Percentiles rank a stretch among this genome's conserved stretches.
These are phyloP conservation scores for Zonitis immaculata DNA, from an alignment of 2,888 invertebrate genomes.

Conservation along the genomic window DNA sequence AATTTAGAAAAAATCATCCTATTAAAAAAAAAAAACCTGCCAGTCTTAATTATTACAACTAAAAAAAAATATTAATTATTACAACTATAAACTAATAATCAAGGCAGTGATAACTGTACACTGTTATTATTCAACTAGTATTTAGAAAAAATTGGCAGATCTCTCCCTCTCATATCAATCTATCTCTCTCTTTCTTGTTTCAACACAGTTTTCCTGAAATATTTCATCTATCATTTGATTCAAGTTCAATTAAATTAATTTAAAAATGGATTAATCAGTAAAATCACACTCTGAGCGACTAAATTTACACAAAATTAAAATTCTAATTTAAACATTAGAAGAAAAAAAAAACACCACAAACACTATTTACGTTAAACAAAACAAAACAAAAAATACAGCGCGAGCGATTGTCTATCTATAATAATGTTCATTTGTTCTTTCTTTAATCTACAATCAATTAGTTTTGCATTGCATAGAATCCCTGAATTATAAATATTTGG, in stretches of 20 bases:
- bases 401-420: conserved; percentile 34
- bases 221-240: no score
- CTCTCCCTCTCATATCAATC: no score
- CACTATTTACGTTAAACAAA: no score
- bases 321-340: no score
- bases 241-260: no score
- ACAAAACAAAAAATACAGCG: conserved; percentile 36
- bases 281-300: conserved; percentile 45
- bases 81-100: conserved; percentile 26
- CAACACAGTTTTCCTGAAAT: neutral
- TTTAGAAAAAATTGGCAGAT: conserved; percentile 31
- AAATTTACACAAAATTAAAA: conserved; percentile 41
- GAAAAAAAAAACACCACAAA: conserved; percentile 27
- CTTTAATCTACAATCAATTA: no score
- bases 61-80: conserved; percentile 25
- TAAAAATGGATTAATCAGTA: conserved; percentile 25
- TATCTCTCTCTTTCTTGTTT: neutral
- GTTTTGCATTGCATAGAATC: conserved; percentile 45
- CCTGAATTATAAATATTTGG: conserved; percentile 49
- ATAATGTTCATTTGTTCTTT: conserved; percentile 3
- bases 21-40: conserved; percentile 32
- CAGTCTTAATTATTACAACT: conserved; percentile 41
- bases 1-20: no score
- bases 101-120: conserved; percentile 34
- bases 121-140: no score